Evolutionary conservation across 2,797 vertebrate species (phyloP).

Genomic region (Ceryle rudis): DNA sequence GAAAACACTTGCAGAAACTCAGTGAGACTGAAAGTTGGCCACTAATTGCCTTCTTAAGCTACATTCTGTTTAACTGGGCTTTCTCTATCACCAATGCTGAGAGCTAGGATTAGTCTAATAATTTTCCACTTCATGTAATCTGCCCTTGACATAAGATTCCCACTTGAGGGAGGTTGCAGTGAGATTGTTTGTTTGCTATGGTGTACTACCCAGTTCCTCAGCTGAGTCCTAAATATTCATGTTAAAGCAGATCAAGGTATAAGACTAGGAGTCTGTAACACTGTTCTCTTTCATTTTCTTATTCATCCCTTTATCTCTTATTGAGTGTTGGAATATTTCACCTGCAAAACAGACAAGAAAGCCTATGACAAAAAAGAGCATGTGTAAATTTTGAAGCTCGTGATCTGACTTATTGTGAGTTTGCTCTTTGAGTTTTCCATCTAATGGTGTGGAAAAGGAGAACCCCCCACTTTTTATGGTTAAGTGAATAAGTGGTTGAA

Average conservation of each 20-base stretch:
- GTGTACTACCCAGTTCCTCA: background rate
- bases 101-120: background rate
- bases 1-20: background rate
- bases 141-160: background rate
- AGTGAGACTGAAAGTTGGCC: background rate
- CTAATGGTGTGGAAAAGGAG: background rate
- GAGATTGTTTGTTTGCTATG: background rate
- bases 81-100: background rate
- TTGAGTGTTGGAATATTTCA: conserved; percentile 21
- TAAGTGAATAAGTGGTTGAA: background rate
- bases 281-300: background rate
- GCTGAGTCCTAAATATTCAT: background rate
- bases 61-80: background rate
- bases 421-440: conserved; percentile 30
- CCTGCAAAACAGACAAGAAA: background rate
- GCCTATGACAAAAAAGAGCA: background rate
- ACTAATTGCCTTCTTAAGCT: background rate
- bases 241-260: background rate
- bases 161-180: background rate
- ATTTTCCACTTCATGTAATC: background rate
- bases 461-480: background rate
- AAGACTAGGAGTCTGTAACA: background rate
- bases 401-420: background rate
- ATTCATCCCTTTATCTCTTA: background rate
- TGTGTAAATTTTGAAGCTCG: background rate